A percentile compares a stretch with the other conserved stretches of the same genome.
Conservation (phyloP, 1,140 invertebrate species). For the Sinonovacula constricta region DNA sequence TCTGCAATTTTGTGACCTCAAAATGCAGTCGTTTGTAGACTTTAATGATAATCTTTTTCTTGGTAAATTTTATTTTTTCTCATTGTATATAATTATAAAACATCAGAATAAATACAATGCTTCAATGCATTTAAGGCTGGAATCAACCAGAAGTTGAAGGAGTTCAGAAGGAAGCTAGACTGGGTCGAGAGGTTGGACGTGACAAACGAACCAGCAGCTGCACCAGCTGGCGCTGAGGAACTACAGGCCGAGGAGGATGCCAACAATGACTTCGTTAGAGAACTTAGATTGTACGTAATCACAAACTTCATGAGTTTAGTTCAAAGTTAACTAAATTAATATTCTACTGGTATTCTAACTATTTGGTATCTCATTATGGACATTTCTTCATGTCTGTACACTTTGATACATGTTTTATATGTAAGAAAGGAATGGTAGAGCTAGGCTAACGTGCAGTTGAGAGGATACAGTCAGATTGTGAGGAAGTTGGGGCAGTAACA, state of each 20-base stretch:
- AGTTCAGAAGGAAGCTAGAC: conserved; percentile 86
- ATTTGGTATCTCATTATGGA: not conserved
- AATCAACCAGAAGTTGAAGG: conserved; percentile 85
- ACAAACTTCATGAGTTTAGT: not conserved
- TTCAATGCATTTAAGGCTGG: too few species aligned
- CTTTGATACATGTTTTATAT: too few species aligned
- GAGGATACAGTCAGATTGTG: too few species aligned
- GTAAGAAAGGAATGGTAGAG: too few species aligned
- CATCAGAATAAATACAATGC: too few species aligned
- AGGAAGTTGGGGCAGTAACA: too few species aligned
- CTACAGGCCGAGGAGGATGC: conserved; percentile 81
- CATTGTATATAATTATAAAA: too few species aligned
- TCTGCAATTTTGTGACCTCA: too few species aligned
- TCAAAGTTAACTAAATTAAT: not conserved
- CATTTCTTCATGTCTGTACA: not conserved
- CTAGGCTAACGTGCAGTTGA: too few species aligned
- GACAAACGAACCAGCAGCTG: conserved; percentile 83
- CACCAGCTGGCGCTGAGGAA: conserved; percentile 81
- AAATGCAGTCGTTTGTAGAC: too few species aligned
- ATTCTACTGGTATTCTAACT: not conserved
- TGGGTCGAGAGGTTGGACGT: conserved; percentile 94
- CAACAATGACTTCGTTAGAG: conserved; percentile 95
- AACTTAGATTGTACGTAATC: conserved; percentile 86
- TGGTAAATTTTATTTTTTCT: too few species aligned
- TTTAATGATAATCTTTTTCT: too few species aligned